phyloP scores from a whole-genome alignment of 2,888 invertebrate genomes.

The Agrochola macilenta region DNA sequence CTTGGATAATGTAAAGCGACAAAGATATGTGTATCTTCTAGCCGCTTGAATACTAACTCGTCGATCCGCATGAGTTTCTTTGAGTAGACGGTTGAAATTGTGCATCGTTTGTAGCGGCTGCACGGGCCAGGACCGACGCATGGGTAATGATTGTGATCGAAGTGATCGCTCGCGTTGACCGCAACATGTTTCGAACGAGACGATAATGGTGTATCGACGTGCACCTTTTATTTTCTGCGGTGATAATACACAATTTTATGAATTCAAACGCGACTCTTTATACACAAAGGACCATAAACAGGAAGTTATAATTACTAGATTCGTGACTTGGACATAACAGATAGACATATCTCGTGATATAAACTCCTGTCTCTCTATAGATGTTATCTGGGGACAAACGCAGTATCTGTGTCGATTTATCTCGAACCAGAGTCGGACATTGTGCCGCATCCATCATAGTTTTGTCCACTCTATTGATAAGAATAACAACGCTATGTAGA shows the following conservation, averaged over 20 bases:
- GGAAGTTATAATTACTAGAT: conserved; percentile 69
- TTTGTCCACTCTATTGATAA: conserved; percentile 85
- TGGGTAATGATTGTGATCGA: conserved; percentile 85
- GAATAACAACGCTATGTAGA: conserved; percentile 77
- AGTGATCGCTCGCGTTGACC: conserved; percentile 84
- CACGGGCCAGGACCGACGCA: conserved; percentile 74
- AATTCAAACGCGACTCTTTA: conserved; percentile 72
- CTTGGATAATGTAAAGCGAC: conserved; percentile 84
- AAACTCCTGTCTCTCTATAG: conserved; percentile 79
- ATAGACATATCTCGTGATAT: conserved; percentile 74
- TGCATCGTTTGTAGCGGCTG: conserved; percentile 80
- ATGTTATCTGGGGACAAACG: conserved; percentile 80
- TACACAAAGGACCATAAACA: conserved; percentile 55
- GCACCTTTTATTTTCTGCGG: conserved; percentile 82
- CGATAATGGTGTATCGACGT: conserved; percentile 83
- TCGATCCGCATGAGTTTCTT: conserved; percentile 66
- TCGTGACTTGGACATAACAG: conserved; percentile 57
- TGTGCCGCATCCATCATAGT: conserved; percentile 86
- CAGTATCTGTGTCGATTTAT: conserved; percentile 83
- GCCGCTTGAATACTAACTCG: conserved; percentile 78
- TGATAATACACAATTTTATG: conserved; percentile 78
- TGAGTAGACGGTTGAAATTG: conserved; percentile 74
- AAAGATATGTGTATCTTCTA: conserved; percentile 80
- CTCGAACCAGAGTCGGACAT: conserved; percentile 75
- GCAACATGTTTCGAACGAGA: conserved; percentile 87